Base-by-base conservation (phyloP, 2,113 vertebrate species). In the Myotis lucifugus region DNA sequence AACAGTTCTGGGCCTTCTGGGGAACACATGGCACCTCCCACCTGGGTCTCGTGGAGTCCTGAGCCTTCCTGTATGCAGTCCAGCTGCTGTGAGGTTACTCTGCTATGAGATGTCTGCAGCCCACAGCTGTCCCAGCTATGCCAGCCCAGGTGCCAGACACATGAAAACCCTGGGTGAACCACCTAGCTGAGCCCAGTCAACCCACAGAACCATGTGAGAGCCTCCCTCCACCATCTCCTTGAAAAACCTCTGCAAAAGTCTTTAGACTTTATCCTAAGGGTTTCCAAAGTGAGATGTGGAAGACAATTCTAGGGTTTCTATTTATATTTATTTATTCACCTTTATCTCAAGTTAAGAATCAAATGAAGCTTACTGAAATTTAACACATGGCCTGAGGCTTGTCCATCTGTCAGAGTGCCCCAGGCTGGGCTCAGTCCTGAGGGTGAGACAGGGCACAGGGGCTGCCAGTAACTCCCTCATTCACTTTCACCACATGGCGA, bases 261-360 rank as follows among this genome's bases (percentile, higher is more conserved):
- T 34, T 50, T 23, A 74, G 23, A 42, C 42, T 86, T 90, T 61
- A 50, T 50, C 37, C 50, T 34, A 1, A 2, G 67, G 40, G 59
- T 74, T 25, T 87, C 34, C 9, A 14, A 50, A 61, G 67, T 67
- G 50, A 29, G 48, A 34, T 25, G 34, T 52, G 81, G 79, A 76
- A 27, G 46, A 76, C 29, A 50, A 79, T 52, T n/a, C 15, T 32
- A 56, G 5, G 40, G 52, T 9, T 73, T 74, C 23, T 66, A 67
- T 37, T 95, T 18, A 77, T n/a, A 48, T 27, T 66, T 69, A 34
- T 12, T 34, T n/a, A 48, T 25, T 66, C 6, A 64, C 17, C 19
- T 87, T 88, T 27, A 86, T 77, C 14, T 90, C 76, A 83, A 92
- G 42, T 67, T n/a, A 86, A 74, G 54, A 83, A 56, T 18, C 14